Conservation (phyloP, 1,140 invertebrate species). For the Tyrophagus putrescentiae region DNA sequence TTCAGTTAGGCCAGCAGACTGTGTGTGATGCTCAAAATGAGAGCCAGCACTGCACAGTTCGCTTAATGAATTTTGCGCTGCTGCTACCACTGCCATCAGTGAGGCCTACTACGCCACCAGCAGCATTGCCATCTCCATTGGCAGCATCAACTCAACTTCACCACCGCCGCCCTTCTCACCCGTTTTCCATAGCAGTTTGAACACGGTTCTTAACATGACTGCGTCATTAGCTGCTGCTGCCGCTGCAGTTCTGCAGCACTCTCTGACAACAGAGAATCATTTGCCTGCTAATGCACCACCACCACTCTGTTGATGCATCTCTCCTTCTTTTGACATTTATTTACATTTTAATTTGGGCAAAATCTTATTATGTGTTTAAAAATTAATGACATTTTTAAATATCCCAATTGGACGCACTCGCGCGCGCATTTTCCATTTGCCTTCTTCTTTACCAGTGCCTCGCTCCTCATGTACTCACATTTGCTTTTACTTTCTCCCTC, state of each 20-base stretch:
- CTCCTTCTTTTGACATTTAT: not conserved
- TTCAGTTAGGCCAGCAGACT: not conserved
- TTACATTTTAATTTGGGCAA: slow-evolving; percentile 12
- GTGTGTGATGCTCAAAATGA: not conserved
- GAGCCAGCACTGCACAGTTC: not conserved
- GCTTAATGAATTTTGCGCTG: slow-evolving; percentile 5
- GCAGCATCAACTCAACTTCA: too few species aligned
- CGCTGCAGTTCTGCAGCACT: not conserved
- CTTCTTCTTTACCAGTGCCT: too few species aligned
- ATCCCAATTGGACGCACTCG: not conserved
- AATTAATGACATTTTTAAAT: slow-evolving; percentile 16
- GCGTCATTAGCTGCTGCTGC: not conserved
- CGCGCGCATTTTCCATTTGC: too few species aligned
- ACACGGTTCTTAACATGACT: not conserved
- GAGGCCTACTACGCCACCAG: too few species aligned
- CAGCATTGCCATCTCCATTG: too few species aligned
- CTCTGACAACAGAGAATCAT: not conserved
- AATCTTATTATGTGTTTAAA: slow-evolving; percentile 9
- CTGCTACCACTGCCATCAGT: too few species aligned
- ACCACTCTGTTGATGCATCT: too few species aligned
- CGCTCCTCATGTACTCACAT: too few species aligned
- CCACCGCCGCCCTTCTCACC: not conserved
- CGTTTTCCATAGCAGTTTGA: not conserved
- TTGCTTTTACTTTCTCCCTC: too few species aligned
- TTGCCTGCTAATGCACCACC: not conserved